These are phyloP conservation scores for Cotesia glomerata DNA, from an alignment of 1,140 invertebrate species.

Conservation along the genomic window DNA sequence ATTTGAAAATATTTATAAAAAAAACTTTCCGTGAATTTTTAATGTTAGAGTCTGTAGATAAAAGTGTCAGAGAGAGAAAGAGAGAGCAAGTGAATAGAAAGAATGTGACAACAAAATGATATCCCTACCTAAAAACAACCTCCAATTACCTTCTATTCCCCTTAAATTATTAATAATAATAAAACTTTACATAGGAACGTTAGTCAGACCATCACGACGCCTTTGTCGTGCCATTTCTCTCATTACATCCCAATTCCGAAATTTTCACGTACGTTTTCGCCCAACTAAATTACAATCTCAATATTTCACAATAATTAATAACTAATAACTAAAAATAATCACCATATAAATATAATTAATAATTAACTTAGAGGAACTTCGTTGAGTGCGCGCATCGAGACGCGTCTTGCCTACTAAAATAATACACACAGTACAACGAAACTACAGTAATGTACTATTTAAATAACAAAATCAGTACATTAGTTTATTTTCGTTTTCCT, in stretches of 20 bases:
- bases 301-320: neutral
- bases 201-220: slow-evolving; percentile 57
- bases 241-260: neutral
- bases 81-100: slow-evolving; percentile 30
- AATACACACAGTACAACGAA: slow-evolving; percentile 21
- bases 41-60: slow-evolving; percentile 4
- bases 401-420: slow-evolving; percentile 32
- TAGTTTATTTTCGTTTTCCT: neutral
- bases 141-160: slow-evolving; percentile 48
- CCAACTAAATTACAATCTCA: neutral
- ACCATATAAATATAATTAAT: too few species aligned
- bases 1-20: too few species aligned
- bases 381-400: slow-evolving; percentile 28
- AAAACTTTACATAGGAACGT: slow-evolving; percentile 65
- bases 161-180: slow-evolving; percentile 51
- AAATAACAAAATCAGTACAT: slow-evolving; percentile 1
- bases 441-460: neutral
- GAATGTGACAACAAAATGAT: slow-evolving; percentile 13
- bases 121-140: slow-evolving; percentile 37
- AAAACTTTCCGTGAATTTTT: neutral
- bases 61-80: slow-evolving; percentile 30
- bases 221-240: slow-evolving; percentile 27
- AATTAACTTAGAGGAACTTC: slow-evolving; percentile 28
- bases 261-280: neutral
- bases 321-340: too few species aligned